Evolutionary conservation across 2,888 invertebrate species (phyloP), one percentile per base, ranked within the genome.

Genomic region (Lasioglossum villosulum): DNA sequence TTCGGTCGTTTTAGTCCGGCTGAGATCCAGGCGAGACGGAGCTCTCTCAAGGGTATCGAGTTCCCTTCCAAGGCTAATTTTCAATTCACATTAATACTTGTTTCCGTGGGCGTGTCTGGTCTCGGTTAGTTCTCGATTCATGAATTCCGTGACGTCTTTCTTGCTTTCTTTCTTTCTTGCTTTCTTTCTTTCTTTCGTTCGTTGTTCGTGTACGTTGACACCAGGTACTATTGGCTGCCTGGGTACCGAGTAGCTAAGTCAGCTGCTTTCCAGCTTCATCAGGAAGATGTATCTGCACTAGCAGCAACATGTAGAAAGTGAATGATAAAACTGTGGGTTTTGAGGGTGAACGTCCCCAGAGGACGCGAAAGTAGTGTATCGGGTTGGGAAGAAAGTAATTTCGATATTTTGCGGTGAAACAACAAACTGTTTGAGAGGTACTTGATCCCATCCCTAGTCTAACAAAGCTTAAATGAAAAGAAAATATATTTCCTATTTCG

Each of bases 51-150:
- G 76, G 76, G 66, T 76, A 76, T 76, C 76, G 45, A 34, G 76
- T 76, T 76, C 76, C 75, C 45, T 66, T n/a, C 66, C 76, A 76
- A 76, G 76, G 76, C 76, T 76, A 76, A 76, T 76, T 76, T 76
- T 76, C 76, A 68, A 66, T 76, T 66, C 34, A n/a, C 76, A 42
- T 76, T 66, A 48, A 76, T 30, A 63, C 42, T 75, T 45, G 63
- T 66, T 75, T 66, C 56, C 63, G 59, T 8, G 75, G 45, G 37
- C 59, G 59, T 39, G 59, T 59, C 75, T 59, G 27, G 59, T 27
- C 2, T 39, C 39, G 30, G 39, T 39, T 39, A 42, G 23, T 30
- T 56, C 39, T 19, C n/a, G 27, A 75, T 75, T 75, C 75, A 75
- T 75, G 37, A 75, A 75, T 39, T 12, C 75, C 1, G 56, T 37